A percentile compares a stretch with the other conserved stretches of the same genome.
phyloP scores from a whole-genome alignment of 2,888 invertebrate genomes.

The Pyralis farinalis region DNA sequence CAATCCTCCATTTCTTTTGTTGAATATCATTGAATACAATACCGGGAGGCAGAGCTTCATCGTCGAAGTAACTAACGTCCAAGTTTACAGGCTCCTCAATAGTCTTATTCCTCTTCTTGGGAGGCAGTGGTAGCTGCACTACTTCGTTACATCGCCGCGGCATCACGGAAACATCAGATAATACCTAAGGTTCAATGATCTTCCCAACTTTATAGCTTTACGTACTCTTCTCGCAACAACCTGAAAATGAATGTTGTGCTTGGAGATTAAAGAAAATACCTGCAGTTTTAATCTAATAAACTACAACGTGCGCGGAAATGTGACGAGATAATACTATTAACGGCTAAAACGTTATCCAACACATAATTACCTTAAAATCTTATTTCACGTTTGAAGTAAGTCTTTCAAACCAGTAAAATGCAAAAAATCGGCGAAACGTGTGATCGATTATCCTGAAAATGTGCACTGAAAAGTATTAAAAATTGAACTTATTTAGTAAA shows the following conservation, averaged over 20 bases:
- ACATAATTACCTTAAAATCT: conserved; percentile 26
- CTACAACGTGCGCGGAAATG: conserved; percentile 39
- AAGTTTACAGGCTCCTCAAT: conserved; percentile 46
- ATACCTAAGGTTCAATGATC: conserved; percentile 14
- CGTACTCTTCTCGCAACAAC: background rate
- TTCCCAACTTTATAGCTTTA: background rate
- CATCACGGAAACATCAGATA: conserved; percentile 39
- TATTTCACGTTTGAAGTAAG: conserved; percentile 16
- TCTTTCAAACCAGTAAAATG: conserved; percentile 4
- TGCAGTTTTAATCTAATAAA: conserved; percentile 43
- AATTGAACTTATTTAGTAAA: conserved; percentile 21
- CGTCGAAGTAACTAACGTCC: conserved; percentile 63
- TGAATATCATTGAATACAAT: conserved; percentile 90
- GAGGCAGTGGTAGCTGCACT: conserved; percentile 42
- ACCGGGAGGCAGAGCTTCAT: conserved; percentile 82
- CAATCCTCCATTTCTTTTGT: conserved; percentile 93
- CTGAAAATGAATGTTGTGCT: conserved; percentile 17
- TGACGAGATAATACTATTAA: conserved; percentile 42
- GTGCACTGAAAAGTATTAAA: conserved; percentile 15
- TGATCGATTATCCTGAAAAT: conserved; percentile 11
- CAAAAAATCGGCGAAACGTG: conserved; percentile 9
- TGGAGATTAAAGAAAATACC: conserved; percentile 13
- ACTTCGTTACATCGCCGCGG: conserved; percentile 61
- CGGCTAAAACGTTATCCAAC: conserved; percentile 35
- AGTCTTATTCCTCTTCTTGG: conserved; percentile 57